Evolutionary conservation across 1,140 invertebrate genomes (phyloP).

Genomic region (Bombus pyrosoma): DNA sequence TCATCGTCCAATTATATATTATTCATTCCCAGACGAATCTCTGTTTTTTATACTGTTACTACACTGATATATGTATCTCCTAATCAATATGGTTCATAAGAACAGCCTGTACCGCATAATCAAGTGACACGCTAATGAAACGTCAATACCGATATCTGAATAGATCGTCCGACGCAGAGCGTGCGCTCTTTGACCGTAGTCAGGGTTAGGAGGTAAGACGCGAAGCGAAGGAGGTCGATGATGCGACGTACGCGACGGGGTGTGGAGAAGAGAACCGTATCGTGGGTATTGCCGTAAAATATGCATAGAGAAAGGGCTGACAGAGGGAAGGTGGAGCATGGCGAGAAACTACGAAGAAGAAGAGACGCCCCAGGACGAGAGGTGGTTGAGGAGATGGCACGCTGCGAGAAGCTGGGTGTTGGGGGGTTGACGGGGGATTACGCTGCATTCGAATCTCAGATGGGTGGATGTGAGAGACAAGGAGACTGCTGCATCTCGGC

Average conservation of each 20-base stretch:
- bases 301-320: constrained; percentile 70
- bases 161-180: background rate
- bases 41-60: too few relatives aligned
- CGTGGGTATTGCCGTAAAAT: constrained; percentile 73
- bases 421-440: constrained; percentile 27
- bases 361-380: background rate
- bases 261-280: constrained; percentile 49
- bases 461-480: constrained; percentile 55
- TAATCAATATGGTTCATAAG: too few relatives aligned
- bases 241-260: constrained; percentile 54
- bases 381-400: background rate
- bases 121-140: constrained; percentile 5
- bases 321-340: constrained; percentile 3
- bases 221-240: constrained; percentile 56
- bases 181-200: constrained; percentile 11
- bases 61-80: too few relatives aligned
- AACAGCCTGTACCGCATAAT: background rate
- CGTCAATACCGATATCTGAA: constrained; percentile 3
- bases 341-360: constrained; percentile 33
- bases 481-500: constrained; percentile 52
- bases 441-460: constrained; percentile 62
- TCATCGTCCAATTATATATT: too few relatives aligned
- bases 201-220: constrained; percentile 44
- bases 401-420: background rate
- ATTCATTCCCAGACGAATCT: too few relatives aligned